Conservation (phyloP, 2,113 vertebrate genomes). For the Sebastes fasciatus region DNA sequence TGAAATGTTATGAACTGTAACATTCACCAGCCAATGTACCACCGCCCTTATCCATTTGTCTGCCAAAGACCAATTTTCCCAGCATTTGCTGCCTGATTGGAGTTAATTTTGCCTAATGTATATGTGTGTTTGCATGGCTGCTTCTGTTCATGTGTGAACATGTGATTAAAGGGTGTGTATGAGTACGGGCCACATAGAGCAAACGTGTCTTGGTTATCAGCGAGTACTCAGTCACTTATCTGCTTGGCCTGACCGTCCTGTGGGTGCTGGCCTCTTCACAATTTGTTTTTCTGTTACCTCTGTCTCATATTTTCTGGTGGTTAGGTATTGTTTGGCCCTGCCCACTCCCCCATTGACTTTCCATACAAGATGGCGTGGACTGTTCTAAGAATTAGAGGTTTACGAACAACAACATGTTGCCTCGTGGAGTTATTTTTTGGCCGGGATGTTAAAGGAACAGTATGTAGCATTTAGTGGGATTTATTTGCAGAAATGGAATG, state of each 20-base stretch:
- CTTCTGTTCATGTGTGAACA: background rate
- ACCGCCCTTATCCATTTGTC: background rate
- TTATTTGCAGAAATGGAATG: too few species aligned
- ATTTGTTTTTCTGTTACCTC: background rate
- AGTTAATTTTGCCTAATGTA: conserved; percentile 6
- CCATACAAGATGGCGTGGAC: background rate
- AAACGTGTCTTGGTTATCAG: conserved; percentile 42
- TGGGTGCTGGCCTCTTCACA: conserved; percentile 14
- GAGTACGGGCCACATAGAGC: conserved; percentile 9
- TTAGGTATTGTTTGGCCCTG: background rate
- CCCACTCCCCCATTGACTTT: background rate
- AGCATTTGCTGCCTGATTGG: background rate
- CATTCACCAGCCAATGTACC: background rate
- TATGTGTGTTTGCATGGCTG: conserved; percentile 8
- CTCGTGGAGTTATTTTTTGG: background rate
- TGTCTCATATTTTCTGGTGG: background rate
- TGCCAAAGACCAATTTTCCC: conserved; percentile 5
- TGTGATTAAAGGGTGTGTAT: conserved; percentile 13
- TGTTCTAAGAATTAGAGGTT: background rate
- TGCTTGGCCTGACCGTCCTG: conserved; percentile 19
- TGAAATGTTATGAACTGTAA: background rate
- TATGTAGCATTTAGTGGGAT: too few species aligned
- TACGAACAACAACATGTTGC: background rate
- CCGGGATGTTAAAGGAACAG: background rate
- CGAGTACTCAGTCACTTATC: conserved; percentile 37